Evolutionary conservation across 2,797 vertebrate genomes (phyloP), one percentile per base, ranked within the genome.

Genomic region (Alcedo atthis): DNA sequence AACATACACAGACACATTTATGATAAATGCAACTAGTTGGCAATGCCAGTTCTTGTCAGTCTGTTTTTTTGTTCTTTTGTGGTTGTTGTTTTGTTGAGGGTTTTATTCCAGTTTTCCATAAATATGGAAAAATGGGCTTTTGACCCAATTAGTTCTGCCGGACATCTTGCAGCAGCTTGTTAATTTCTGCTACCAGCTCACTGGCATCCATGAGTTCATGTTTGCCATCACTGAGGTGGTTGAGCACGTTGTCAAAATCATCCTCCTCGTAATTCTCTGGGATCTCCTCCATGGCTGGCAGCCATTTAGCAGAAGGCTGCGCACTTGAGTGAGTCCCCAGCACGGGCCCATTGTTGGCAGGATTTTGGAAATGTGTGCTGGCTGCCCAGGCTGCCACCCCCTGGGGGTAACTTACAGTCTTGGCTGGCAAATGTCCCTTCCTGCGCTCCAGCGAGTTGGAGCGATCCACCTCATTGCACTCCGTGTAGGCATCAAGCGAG

Each of bases 1-100:
- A 98, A 98, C 99, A 99, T 99, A 99, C 98, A 99, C 98, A 99
- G 98, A 99, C 98, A 99, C 98, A 98, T 98, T 98, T 98, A 99
- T 98, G 98, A 98, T 98, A 99, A 99, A 99, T 98, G 99, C 98
- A 99, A 99, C 97, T 97, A 98, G 97, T 98, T 96, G 98, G 98
- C 98, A 97, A 97, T 93, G 98, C 98, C 98, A 97, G 95, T 97
- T 98, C 98, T 96, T 95, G 76, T 95, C 89, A 87, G 92, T 95
- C 78, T 92, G 33, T 16, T 85, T 79, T 79, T 92, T 94, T 91
- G 20, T 45, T 71, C 30, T 28, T 21, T 18, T 28, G 35, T 25
- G 22, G 33, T 5, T 51, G 9, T 5, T 21, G 70, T 32, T 57
- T 59, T 15, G 37, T 40, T 40, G 37, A 14, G 37, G 37, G 37